Evolutionary conservation across 2,888 invertebrate genomes (phyloP).

Genomic region (Rhagonycha lutea): DNA sequence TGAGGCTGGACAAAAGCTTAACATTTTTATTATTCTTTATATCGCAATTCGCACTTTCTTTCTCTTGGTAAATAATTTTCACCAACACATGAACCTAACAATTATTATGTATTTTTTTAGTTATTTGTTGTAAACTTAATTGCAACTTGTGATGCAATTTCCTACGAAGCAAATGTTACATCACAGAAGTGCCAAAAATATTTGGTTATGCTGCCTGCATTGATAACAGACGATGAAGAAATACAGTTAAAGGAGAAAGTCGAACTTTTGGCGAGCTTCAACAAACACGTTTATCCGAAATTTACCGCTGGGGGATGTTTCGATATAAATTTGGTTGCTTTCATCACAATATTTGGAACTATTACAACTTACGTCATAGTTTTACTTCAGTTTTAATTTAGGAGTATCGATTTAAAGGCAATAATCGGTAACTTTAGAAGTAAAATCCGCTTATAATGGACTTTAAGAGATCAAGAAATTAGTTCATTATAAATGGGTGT

Average conservation of each 20-base stretch:
- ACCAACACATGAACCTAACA: background rate
- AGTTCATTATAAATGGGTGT: too few relatives aligned
- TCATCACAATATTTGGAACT: slow-evolving; percentile 26
- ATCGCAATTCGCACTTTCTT: background rate
- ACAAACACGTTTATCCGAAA: background rate
- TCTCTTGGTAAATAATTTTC: background rate
- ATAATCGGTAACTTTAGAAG: too few relatives aligned
- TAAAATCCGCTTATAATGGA: too few relatives aligned
- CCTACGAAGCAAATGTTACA: background rate
- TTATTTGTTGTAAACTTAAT: background rate
- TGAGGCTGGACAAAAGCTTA: background rate
- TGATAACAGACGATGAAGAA: background rate
- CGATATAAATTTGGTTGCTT: slow-evolving; percentile 21
- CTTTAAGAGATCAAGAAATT: too few relatives aligned
- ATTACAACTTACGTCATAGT: slow-evolving; percentile 29
- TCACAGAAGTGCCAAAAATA: background rate
- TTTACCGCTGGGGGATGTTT: slow-evolving; percentile 33
- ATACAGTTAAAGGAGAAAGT: background rate
- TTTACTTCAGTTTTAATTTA: slow-evolving; percentile 25
- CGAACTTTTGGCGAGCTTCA: background rate
- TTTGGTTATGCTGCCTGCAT: background rate
- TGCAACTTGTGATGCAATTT: background rate
- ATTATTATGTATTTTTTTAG: background rate
- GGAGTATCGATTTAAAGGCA: too few relatives aligned
- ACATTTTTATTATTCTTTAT: background rate